Evolutionary conservation across 2,888 invertebrate species (phyloP), one percentile per base, ranked within the genome.

Genomic region (Thereva unica): DNA sequence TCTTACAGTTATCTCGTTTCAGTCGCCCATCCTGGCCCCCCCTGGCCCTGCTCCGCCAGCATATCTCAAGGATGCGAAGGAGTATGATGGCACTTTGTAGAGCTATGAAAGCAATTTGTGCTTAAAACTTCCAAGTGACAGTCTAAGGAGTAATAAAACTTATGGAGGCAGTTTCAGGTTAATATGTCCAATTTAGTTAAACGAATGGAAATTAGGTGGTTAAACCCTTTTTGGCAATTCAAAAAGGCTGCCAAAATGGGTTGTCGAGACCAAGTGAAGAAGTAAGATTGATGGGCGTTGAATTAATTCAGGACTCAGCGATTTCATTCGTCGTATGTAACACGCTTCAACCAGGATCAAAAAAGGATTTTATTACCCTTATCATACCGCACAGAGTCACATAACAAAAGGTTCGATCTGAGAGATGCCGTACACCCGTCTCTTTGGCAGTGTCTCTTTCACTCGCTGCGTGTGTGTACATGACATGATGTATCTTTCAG

Each of bases 171-270:
- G 56, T 54, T 63, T 67, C 63, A 55, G 67, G 63, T 50, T 63
- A 67, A 67, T 67, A 67, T 67, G 64, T 55, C 55, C 64, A 67
- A 67, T 67, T 67, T 54, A 50, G 67, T 63, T 56, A 55, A 67
- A 67, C 63, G 67, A 67, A 67, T 67, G 67, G 67, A 67, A 67
- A 67, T 67, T 67, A 67, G 67, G 67, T 67, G 67, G 67, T 67
- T 67, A 67, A 67, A 67, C 63, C 64, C 67, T 55, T 67, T 64
- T 56, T 47, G 47, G 56, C 42, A 8, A 56, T 44, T 56, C 44
- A 44, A 34, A 44, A 35, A 41, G 56, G 37, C 56, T 56, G 42
- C 56, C 56, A 44, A 56, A 56, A 38, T 56, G 56, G 56, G 44
- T 56, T 56, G 56, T 56, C 56, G 56, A 56, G 56, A 44, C 56